Percentiles rank a stretch among this genome's conserved stretches.
Evolutionary conservation across 2,888 invertebrate species (phyloP).

Genomic region (Sphinx pinastri): DNA sequence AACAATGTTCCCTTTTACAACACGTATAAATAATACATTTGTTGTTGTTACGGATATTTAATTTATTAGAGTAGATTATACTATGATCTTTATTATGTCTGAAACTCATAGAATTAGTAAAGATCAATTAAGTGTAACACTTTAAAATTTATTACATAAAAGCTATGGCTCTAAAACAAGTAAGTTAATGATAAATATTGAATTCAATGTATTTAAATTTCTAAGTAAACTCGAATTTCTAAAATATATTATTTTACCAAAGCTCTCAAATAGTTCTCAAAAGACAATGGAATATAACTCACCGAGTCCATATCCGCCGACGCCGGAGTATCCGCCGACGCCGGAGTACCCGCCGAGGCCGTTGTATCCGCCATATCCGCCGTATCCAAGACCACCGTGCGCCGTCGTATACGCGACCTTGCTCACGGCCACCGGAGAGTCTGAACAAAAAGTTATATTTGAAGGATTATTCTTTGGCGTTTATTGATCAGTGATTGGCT

Average conservation of each 20-base stretch:
- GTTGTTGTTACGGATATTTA: no score
- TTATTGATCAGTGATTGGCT: neutral
- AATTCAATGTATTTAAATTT: no score
- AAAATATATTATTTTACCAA: neutral
- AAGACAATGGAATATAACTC: slow-evolving; percentile 27
- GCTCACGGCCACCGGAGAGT: slow-evolving; percentile 61
- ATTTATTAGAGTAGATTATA: no score
- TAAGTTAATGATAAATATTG: no score
- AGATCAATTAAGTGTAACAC: no score
- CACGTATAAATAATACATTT: no score
- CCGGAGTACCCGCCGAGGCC: slow-evolving; percentile 48
- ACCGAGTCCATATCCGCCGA: slow-evolving; percentile 51
- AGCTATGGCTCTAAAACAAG: no score
- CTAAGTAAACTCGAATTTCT: neutral
- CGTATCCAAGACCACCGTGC: slow-evolving; percentile 45
- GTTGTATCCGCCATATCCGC: slow-evolving; percentile 48
- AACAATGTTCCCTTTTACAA: no score
- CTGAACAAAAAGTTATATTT: slow-evolving; percentile 38
- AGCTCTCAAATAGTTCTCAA: no score
- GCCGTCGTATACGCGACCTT: slow-evolving; percentile 64
- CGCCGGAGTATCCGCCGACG: slow-evolving; percentile 48
- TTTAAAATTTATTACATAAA: no score
- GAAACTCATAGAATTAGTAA: no score
- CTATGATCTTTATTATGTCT: no score
- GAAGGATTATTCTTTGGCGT: neutral